phyloP scores from a whole-genome alignment of 2,888 invertebrate genomes.

The Pseudeuparius sepicola region DNA sequence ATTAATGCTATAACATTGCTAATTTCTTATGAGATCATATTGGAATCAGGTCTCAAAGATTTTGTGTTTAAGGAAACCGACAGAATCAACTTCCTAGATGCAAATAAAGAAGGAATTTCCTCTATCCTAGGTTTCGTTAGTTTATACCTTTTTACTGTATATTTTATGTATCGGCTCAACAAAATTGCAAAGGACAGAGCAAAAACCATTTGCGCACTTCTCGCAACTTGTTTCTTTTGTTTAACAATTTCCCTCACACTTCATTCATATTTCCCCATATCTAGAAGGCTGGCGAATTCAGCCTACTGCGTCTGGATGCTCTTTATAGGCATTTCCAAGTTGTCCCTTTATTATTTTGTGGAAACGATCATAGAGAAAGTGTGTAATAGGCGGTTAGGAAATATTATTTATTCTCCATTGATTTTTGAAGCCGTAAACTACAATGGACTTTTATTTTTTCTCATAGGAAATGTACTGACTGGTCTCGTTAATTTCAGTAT shows the following conservation, averaged over 20 bases:
- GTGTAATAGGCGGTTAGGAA: conserved; percentile 25
- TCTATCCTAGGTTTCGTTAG: conserved; percentile 79
- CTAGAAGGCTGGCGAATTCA: conserved; percentile 74
- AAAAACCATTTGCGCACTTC: conserved; percentile 13
- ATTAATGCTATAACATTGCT: conserved; percentile 47
- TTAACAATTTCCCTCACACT: conserved; percentile 31
- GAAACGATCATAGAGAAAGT: conserved; percentile 40
- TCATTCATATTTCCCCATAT: conserved; percentile 48
- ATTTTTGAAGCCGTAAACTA: conserved; percentile 64
- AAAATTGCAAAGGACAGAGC: conserved; percentile 15
- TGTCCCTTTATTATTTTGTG: conserved; percentile 45
- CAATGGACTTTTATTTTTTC: conserved; percentile 76
- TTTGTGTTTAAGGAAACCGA: conserved; percentile 56
- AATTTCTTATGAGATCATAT: conserved; percentile 54
- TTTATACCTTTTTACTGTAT: conserved; percentile 67
- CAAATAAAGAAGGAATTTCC: conserved; percentile 87
- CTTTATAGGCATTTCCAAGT: conserved; percentile 48
- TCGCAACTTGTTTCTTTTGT: conserved; percentile 12
- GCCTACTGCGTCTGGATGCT: conserved; percentile 73
- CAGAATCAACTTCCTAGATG: conserved; percentile 55
- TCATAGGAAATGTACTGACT: conserved; percentile 74
- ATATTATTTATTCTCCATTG: conserved; percentile 39
- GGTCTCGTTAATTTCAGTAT: conserved; percentile 69
- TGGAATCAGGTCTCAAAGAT: conserved; percentile 50
- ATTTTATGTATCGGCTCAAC: conserved; percentile 48